Evolutionary conservation across 1,140 invertebrate species (phyloP).

Genomic region (Drosophila athabasca): DNA sequence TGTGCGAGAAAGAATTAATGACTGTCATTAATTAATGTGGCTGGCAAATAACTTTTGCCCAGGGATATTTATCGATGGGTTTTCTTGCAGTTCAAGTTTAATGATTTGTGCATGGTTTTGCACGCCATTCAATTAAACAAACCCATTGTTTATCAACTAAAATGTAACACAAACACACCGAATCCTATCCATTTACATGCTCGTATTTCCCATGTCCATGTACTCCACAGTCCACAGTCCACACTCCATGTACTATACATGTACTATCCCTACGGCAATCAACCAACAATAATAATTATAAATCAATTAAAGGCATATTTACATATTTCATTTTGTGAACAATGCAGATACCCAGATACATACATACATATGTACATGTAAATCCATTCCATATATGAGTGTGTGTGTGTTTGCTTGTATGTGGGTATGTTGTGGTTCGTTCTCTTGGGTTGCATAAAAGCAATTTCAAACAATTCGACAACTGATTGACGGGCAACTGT

Average conservation of each 20-base stretch:
- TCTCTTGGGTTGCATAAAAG: slow-evolving; percentile 13
- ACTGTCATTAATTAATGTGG: slow-evolving; percentile 1
- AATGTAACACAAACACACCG: too few relatives aligned
- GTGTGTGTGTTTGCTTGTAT: background rate
- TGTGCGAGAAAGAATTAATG: slow-evolving; percentile 29
- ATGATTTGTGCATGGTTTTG: too few relatives aligned
- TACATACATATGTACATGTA: background rate
- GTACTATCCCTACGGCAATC: slow-evolving; percentile 8
- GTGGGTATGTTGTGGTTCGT: slow-evolving; percentile 7
- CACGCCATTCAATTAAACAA: too few relatives aligned
- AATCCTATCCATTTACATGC: too few relatives aligned
- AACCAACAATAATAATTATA: slow-evolving; percentile 69
- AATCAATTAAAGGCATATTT: slow-evolving; percentile 73
- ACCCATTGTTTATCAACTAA: too few relatives aligned
- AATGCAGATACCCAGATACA: slow-evolving; percentile 29
- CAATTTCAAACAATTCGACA: slow-evolving; percentile 26
- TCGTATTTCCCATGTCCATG: too few relatives aligned
- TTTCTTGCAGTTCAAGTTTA: too few relatives aligned
- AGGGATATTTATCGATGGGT: too few relatives aligned
- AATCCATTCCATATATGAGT: background rate
- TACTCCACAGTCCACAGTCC: too few relatives aligned
- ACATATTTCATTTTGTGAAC: slow-evolving; percentile 57
- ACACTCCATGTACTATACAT: too few relatives aligned
- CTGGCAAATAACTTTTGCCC: too few relatives aligned
- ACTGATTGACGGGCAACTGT: slow-evolving; percentile 68